A percentile compares a stretch with the other conserved stretches of the same genome.
Conservation (phyloP, 2,113 vertebrate genomes). For the Cryptomyrus ogoouensis region DNA sequence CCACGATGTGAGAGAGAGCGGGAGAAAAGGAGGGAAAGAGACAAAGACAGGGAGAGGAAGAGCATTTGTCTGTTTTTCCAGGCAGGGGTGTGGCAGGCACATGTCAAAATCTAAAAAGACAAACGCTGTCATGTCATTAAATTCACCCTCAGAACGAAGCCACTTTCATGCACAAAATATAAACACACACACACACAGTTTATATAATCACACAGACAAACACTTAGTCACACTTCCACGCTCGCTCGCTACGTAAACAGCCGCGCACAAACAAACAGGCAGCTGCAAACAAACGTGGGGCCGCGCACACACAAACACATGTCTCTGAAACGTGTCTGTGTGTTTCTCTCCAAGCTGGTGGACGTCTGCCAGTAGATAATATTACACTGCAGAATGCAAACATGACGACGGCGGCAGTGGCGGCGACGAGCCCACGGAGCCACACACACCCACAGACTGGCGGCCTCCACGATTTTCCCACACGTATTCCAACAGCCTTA, state of each 20-base stretch:
- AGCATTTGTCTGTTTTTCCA: not conserved
- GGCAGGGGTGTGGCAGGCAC: not conserved
- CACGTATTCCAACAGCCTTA: not conserved
- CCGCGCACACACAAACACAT: not conserved
- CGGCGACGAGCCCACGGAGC: not conserved
- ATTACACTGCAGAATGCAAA: not conserved
- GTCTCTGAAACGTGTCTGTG: not conserved
- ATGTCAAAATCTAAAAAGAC: not conserved
- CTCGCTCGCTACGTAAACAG: not conserved
- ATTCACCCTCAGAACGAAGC: not conserved
- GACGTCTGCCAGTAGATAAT: not conserved
- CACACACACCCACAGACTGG: not conserved
- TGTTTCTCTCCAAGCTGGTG: constrained; percentile 24
- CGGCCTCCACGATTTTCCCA: not conserved
- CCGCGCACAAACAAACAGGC: constrained; percentile 18
- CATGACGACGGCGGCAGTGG: not conserved
- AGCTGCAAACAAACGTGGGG: not conserved
- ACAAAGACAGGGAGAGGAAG: not conserved
- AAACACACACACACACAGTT: not conserved
- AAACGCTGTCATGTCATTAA: not conserved
- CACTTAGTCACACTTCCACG: not conserved
- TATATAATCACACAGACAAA: not conserved
- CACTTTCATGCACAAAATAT: not conserved
- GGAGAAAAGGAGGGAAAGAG: not conserved
- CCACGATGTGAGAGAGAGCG: not conserved